phyloP scores from a whole-genome alignment of 2,113 vertebrate species.

The Elaphurus davidianus region DNA sequence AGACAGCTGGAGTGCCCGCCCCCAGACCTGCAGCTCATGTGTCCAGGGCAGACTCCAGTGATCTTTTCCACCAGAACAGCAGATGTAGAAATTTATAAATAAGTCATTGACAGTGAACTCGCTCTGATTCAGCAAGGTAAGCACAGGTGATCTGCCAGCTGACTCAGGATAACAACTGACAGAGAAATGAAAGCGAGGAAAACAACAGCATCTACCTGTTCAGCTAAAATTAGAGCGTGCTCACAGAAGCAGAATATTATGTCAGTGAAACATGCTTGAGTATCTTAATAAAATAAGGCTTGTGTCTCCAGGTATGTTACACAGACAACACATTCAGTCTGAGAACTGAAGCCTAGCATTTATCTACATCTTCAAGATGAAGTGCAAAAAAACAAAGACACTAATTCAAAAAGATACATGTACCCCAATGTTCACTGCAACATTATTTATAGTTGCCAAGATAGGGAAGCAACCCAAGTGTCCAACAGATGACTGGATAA shows the following conservation, averaged over 20 bases:
- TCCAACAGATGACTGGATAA: not conserved
- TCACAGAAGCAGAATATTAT: not conserved
- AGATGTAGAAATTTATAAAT: not conserved
- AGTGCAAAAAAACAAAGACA: not conserved
- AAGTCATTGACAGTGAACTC: not conserved
- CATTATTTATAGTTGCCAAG: not conserved
- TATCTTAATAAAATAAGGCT: not conserved
- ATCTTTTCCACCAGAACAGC: not conserved
- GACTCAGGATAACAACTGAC: not conserved
- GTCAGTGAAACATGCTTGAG: not conserved
- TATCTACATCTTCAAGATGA: not conserved
- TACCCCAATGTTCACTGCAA: not conserved
- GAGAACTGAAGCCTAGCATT: not conserved
- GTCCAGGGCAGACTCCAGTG: not conserved
- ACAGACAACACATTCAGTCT: not conserved
- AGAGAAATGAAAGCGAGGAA: not conserved
- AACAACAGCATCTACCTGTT: not conserved
- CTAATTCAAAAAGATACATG: not conserved
- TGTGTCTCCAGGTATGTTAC: not conserved
- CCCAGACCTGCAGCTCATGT: not conserved
- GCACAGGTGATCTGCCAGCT: not conserved
- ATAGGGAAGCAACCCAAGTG: not conserved
- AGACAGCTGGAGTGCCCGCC: not conserved
- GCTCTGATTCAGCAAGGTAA: not conserved
- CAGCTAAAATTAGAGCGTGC: not conserved